Conservation (phyloP, 1,140 invertebrate species). For the Macrocentrus cingulum region DNA sequence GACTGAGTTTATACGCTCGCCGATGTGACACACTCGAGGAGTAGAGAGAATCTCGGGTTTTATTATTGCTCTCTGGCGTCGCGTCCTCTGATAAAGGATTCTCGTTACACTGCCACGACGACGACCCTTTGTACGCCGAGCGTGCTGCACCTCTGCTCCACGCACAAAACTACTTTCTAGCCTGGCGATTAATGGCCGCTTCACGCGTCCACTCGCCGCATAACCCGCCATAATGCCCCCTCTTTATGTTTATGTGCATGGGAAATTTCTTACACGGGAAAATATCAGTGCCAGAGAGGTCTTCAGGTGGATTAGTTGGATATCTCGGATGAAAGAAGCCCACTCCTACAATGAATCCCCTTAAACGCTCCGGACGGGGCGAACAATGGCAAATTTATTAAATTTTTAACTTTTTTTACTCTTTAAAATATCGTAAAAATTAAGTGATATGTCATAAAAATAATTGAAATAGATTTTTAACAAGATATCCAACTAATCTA, state of each 20-base stretch:
- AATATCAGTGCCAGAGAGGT: too few relatives aligned
- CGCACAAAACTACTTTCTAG: slow-evolving; percentile 18
- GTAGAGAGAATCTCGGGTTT: background rate
- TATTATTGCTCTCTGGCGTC: background rate
- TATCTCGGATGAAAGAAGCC: too few relatives aligned
- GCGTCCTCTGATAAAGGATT: slow-evolving; percentile 13
- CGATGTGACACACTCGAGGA: background rate
- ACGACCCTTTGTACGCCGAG: slow-evolving; percentile 14
- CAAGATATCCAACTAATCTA: too few relatives aligned
- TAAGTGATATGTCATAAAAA: too few relatives aligned
- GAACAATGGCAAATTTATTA: too few relatives aligned
- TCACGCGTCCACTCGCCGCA: slow-evolving; percentile 2
- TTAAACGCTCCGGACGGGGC: too few relatives aligned
- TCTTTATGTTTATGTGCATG: background rate
- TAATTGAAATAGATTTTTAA: too few relatives aligned
- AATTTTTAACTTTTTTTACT: too few relatives aligned
- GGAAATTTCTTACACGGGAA: too few relatives aligned
- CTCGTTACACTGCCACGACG: slow-evolving; percentile 21
- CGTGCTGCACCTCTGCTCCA: background rate
- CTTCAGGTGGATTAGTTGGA: too few relatives aligned
- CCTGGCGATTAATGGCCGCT: slow-evolving; percentile 12
- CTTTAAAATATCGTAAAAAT: too few relatives aligned
- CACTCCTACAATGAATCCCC: too few relatives aligned
- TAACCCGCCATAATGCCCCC: background rate
- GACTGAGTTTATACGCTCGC: slow-evolving; percentile 11